These are phyloP conservation scores for Pristiophorus japonicus DNA, from an alignment of 2,113 vertebrate species.

Conservation along the genomic window DNA sequence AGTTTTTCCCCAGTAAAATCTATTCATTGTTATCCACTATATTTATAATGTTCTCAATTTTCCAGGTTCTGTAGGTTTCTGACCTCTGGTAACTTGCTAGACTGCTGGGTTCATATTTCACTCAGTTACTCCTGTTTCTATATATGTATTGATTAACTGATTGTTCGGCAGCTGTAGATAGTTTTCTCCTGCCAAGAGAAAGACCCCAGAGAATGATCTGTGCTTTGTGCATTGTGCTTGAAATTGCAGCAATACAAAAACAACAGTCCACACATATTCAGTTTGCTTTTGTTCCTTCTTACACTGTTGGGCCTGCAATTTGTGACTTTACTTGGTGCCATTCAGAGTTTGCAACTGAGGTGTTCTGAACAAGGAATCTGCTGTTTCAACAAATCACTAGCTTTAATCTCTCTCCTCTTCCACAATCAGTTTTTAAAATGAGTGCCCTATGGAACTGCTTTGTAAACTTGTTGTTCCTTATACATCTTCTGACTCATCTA, in stretches of 20 bases:
- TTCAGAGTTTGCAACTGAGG: not conserved
- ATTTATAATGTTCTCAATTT: not conserved
- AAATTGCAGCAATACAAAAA: not conserved
- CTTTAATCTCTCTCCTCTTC: not conserved
- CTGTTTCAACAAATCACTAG: not conserved
- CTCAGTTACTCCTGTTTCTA: not conserved
- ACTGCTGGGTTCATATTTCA: not conserved
- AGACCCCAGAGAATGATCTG: not conserved
- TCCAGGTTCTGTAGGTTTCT: not conserved
- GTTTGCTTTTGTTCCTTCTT: not conserved
- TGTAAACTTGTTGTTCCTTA: not conserved
- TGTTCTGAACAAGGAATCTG: not conserved
- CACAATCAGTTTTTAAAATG: not conserved
- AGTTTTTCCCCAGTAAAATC: not conserved
- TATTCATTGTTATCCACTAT: not conserved
- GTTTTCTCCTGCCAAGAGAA: not conserved
- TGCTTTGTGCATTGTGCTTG: not conserved
- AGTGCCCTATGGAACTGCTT: not conserved
- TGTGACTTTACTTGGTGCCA: not conserved
- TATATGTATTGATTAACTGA: not conserved
- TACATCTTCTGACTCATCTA: not conserved
- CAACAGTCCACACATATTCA: not conserved
- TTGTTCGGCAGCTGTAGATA: not conserved
- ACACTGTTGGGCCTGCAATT: not conserved
- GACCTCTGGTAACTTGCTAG: not conserved